Percentiles rank a stretch among this genome's conserved stretches.
Evolutionary conservation across 2,888 invertebrate species (phyloP).

Genomic region (Lasioglossum vierecki): DNA sequence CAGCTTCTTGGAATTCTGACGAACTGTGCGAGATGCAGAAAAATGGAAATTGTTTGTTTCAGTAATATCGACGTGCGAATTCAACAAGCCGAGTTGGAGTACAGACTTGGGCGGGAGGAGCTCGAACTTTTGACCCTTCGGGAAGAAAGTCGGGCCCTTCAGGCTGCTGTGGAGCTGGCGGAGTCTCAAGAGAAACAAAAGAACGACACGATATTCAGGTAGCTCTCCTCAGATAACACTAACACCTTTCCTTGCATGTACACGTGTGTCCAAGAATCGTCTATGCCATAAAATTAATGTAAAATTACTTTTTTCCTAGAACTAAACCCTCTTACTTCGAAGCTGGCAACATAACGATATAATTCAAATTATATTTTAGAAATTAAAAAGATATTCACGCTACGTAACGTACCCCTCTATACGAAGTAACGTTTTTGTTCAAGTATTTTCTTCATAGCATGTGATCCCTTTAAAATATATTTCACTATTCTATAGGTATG

Average conservation of each 20-base stretch:
- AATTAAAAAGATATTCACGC: neutral
- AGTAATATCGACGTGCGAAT: constrained; percentile 96
- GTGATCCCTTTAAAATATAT: too few relatives aligned
- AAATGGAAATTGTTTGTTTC: constrained; percentile 65
- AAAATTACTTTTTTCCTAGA: neutral
- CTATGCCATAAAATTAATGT: neutral
- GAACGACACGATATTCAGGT: constrained; percentile 87
- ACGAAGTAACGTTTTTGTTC: too few relatives aligned
- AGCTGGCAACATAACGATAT: too few relatives aligned
- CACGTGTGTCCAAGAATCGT: neutral
- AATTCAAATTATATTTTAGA: neutral
- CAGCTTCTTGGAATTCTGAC: too few relatives aligned
- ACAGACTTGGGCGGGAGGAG: constrained; percentile 94
- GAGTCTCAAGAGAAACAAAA: constrained; percentile 85
- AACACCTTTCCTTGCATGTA: too few relatives aligned
- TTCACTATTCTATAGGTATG: too few relatives aligned
- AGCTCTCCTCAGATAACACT: constrained; percentile 27
- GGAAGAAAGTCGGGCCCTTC: constrained; percentile 92
- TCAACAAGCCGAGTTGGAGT: constrained; percentile 95
- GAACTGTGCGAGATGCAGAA: neutral
- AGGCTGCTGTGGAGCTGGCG: constrained; percentile 89
- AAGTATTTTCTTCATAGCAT: neutral
- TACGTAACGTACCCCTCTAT: neutral
- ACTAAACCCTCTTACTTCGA: too few relatives aligned
- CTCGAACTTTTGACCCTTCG: constrained; percentile 92